phyloP scores from a whole-genome alignment of 2,888 invertebrate genomes.

The Eutolmus rufibarbis region DNA sequence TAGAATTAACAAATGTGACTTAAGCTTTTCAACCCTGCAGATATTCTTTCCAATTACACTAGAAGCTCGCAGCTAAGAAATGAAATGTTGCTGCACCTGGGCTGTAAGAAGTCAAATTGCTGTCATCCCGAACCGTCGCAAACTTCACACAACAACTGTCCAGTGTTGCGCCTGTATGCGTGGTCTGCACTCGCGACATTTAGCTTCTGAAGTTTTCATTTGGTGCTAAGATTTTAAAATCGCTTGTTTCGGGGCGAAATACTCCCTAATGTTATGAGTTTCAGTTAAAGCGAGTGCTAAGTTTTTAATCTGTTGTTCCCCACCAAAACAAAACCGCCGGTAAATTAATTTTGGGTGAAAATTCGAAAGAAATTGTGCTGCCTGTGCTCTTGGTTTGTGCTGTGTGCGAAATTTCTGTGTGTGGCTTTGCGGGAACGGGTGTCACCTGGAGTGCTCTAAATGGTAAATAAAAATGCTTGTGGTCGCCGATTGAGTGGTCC shows the following conservation, averaged over 20 bases:
- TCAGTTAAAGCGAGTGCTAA: not conserved
- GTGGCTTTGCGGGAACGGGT: slow-evolving; percentile 1
- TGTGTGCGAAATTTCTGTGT: slow-evolving; percentile 16
- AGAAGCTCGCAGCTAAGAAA: not conserved
- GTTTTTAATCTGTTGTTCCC: not conserved
- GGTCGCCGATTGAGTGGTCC: not conserved
- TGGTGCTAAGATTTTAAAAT: slow-evolving; percentile 38
- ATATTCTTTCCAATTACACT: not conserved
- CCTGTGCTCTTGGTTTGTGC: not conserved
- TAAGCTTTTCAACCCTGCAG: not conserved
- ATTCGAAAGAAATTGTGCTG: not conserved
- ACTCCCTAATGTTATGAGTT: not conserved
- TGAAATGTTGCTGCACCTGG: not conserved
- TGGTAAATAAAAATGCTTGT: slow-evolving; percentile 15
- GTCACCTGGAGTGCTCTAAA: slow-evolving; percentile 26
- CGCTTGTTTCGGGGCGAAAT: slow-evolving; percentile 5
- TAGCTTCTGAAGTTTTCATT: slow-evolving; percentile 6
- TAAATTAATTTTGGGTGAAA: not conserved
- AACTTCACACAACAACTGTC: slow-evolving; percentile 23
- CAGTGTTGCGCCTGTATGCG: not conserved
- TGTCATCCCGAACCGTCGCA: not conserved
- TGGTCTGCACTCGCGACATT: not conserved
- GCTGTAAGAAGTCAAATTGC: not conserved
- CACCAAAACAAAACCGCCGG: not conserved
- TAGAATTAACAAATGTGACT: not conserved